phyloP scores from a whole-genome alignment of 2,888 invertebrate species.

The Digitonthophagus gazella region DNA sequence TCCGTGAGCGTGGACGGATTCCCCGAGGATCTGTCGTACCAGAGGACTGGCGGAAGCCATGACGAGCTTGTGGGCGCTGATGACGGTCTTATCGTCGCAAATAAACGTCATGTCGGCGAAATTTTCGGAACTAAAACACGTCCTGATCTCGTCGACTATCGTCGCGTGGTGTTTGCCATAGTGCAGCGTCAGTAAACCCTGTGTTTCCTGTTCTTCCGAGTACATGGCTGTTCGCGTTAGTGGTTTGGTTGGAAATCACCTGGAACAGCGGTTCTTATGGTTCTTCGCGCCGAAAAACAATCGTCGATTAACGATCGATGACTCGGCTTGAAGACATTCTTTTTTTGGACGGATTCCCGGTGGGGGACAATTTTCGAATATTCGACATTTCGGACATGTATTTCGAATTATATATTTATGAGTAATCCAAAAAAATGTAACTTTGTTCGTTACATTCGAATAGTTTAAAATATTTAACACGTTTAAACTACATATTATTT shows the following conservation, averaged over 20 bases:
- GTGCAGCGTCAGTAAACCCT: conserved; percentile 83
- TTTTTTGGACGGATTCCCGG: too few relatives aligned
- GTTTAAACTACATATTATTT: too few relatives aligned
- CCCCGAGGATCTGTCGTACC: conserved; percentile 73
- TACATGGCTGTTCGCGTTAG: conserved; percentile 52
- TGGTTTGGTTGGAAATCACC: conserved; percentile 27
- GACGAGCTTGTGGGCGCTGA: conserved; percentile 81
- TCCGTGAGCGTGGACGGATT: conserved; percentile 67
- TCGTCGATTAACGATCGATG: too few relatives aligned
- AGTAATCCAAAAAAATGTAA: too few relatives aligned
- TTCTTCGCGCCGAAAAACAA: too few relatives aligned
- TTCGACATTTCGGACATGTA: too few relatives aligned
- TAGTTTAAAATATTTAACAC: too few relatives aligned
- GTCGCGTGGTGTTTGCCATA: conserved; percentile 93
- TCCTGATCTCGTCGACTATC: conserved; percentile 85
- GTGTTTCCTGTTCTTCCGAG: conserved; percentile 56
- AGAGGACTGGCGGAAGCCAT: conserved; percentile 86
- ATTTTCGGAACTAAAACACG: conserved; percentile 83
- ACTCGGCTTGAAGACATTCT: too few relatives aligned
- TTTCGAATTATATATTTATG: too few relatives aligned
- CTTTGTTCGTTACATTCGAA: too few relatives aligned
- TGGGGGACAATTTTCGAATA: too few relatives aligned
- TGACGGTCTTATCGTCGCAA: conserved; percentile 79
- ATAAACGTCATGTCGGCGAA: conserved; percentile 84
- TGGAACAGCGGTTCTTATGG: conserved; percentile 22